A percentile compares a stretch with the other conserved stretches of the same genome.
phyloP scores from a whole-genome alignment of 2,113 vertebrate species.

The human region GRCh38 chr15:95751001-95751500 shows the following conservation, averaged over 20 bases:
- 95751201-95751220: neutral
- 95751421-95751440: neutral
- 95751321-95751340: neutral
- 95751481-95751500: neutral
- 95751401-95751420: neutral
- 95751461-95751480: neutral
- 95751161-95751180: constrained; percentile 66
- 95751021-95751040: constrained; percentile 27
- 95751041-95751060: neutral
- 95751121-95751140: constrained; percentile 73
- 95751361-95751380: neutral
- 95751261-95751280: neutral
- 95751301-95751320: neutral
- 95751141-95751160: constrained; percentile 64
- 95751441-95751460: neutral
- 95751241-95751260: neutral
- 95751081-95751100: constrained; percentile 63
- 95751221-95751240: neutral
- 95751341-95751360: neutral
- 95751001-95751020: constrained; percentile 52
- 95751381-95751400: neutral
- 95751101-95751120: constrained; percentile 69
- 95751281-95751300: neutral
- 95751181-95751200: neutral
- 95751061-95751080: constrained; percentile 32